Evolutionary conservation across 1,140 invertebrate genomes (phyloP).

Genomic region (Augochlora pura): DNA sequence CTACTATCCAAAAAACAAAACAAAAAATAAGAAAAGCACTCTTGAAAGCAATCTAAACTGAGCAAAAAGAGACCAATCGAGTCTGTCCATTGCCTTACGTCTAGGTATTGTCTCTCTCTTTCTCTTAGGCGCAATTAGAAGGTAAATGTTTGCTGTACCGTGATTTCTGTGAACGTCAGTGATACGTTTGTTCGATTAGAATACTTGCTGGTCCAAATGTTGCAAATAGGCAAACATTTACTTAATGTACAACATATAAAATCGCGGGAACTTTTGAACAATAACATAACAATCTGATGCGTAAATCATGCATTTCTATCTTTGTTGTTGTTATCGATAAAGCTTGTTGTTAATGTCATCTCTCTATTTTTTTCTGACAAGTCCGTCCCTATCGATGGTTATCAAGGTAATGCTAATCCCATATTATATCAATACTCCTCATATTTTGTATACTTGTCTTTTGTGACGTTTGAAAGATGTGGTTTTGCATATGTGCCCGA

Average conservation of each 20-base stretch:
- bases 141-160: conserved; percentile 68
- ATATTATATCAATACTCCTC: conserved; percentile 80
- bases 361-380: conserved; percentile 81
- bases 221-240: conserved; percentile 65
- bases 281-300: conserved; percentile 53
- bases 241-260: conserved; percentile 47
- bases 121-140: conserved; percentile 36
- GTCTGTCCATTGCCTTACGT: conserved; percentile 32
- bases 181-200: neutral
- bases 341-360: conserved; percentile 81
- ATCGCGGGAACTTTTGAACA: conserved; percentile 34
- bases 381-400: conserved; percentile 80
- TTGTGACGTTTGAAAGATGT: conserved; percentile 73
- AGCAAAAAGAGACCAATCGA: conserved; percentile 29
- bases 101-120: conserved; percentile 30
- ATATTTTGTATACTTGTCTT: conserved; percentile 75
- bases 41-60: conserved; percentile 36
- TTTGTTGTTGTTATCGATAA: conserved; percentile 78
- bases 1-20: conserved; percentile 64
- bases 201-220: neutral
- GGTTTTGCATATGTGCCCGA: conserved; percentile 55
- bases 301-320: conserved; percentile 73
- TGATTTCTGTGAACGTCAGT: neutral
- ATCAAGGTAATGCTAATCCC: conserved; percentile 80
- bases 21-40: neutral